Percentiles rank a stretch among this genome's conserved stretches.
Evolutionary conservation across 1,140 invertebrate species (phyloP).

Genomic region (Halyomorpha halys): DNA sequence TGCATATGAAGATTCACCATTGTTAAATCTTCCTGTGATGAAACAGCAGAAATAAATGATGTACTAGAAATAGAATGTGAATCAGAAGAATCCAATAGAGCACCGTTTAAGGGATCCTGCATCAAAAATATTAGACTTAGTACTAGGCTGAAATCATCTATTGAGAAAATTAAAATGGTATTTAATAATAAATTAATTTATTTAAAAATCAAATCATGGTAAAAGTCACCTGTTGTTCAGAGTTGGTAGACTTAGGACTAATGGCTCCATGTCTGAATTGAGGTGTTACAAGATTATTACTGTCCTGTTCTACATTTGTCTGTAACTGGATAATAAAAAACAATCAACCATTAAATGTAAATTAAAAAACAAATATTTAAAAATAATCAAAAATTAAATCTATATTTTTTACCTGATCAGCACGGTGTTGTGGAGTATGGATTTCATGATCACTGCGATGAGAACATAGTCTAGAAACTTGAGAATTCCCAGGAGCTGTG

Average conservation of each 20-base stretch:
- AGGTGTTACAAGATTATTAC: constrained; percentile 20
- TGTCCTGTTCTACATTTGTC: constrained; percentile 9
- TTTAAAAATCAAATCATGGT: neutral
- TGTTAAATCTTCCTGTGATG: constrained; percentile 87
- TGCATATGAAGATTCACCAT: constrained; percentile 91
- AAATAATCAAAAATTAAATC: neutral
- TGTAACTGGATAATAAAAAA: neutral
- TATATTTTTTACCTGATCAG: constrained; percentile 14
- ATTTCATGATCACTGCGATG: constrained; percentile 51
- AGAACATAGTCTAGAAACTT: constrained; percentile 37
- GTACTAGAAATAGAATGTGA: constrained; percentile 66
- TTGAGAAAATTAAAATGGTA: neutral
- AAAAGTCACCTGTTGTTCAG: constrained; percentile 18
- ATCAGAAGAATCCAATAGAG: constrained; percentile 45
- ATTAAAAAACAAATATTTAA: neutral
- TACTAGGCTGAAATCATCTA: neutral
- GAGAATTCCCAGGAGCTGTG: constrained; percentile 47
- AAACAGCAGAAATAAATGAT: constrained; percentile 48
- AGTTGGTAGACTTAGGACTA: constrained; percentile 19
- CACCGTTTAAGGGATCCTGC: constrained; percentile 27
- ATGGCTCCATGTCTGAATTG: constrained; percentile 19
- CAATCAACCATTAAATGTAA: neutral
- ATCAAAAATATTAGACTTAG: constrained; percentile 6
- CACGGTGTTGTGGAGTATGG: constrained; percentile 42
- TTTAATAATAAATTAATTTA: neutral